phyloP scores from a whole-genome alignment of 1,140 invertebrate species.

The Streblospio benedicti region DNA sequence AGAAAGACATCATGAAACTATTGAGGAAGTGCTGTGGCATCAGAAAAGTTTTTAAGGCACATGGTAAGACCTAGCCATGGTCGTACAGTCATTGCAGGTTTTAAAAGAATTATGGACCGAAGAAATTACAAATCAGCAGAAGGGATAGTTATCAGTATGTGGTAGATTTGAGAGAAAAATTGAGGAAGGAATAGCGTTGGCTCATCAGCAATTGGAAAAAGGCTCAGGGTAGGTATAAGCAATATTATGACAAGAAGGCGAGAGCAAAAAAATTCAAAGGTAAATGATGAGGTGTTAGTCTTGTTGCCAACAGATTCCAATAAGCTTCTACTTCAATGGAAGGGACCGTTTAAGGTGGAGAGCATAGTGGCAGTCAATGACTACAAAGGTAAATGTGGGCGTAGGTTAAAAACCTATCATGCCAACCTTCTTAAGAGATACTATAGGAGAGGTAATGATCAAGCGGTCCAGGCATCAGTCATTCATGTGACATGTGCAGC shows the following conservation, averaged over 20 bases:
- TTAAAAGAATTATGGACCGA: slow-evolving; percentile 30
- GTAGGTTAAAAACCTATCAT: background rate
- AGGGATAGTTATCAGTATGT: no score
- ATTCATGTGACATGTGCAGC: background rate
- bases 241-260: slow-evolving; percentile 9
- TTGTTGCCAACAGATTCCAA: background rate
- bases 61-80: no score
- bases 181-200: slow-evolving; percentile 15
- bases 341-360: background rate
- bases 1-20: no score
- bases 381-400: background rate
- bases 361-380: background rate
- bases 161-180: no score
- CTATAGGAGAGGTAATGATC: background rate
- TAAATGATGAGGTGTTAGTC: background rate
- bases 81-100: slow-evolving; percentile 25
- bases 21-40: no score
- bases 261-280: background rate
- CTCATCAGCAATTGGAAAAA: slow-evolving; percentile 15
- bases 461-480: background rate
- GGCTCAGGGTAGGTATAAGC: slow-evolving; percentile 12
- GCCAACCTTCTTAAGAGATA: slow-evolving; percentile 1
- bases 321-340: background rate
- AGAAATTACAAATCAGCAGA: no score
- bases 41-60: no score